phyloP scores from a whole-genome alignment of 2,113 vertebrate species.

The Larimichthys polyactis region DNA sequence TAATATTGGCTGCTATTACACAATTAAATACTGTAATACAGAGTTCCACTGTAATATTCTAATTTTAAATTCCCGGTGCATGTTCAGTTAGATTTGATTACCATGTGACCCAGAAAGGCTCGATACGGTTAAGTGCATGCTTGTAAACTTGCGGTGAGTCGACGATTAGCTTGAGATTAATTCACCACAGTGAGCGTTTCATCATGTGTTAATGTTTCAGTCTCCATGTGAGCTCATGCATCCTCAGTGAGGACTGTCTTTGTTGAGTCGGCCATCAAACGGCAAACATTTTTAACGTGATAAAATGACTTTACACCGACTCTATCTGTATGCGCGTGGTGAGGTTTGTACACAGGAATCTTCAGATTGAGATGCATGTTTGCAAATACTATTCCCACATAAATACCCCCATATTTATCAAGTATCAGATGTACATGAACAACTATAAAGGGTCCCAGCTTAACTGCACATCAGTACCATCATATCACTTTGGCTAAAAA shows the following conservation, averaged over 20 bases:
- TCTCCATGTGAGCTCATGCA: no score
- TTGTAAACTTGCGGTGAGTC: neutral
- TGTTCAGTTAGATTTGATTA: no score
- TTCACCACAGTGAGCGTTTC: neutral
- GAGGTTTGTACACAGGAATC: no score
- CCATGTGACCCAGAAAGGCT: neutral
- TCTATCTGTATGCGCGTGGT: neutral
- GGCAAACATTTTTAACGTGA: neutral
- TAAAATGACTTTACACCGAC: neutral
- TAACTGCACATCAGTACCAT: neutral
- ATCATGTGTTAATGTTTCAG: neutral
- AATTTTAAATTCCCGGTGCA: neutral
- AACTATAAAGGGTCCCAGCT: neutral
- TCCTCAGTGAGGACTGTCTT: neutral
- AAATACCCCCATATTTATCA: neutral
- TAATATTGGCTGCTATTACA: no score
- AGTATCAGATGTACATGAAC: neutral
- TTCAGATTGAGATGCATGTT: neutral
- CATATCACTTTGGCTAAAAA: neutral
- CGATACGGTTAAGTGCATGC: neutral
- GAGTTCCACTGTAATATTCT: neutral
- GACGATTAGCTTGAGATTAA: neutral
- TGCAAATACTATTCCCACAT: neutral
- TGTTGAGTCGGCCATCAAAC: neutral
- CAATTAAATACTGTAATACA: no score